Evolutionary conservation across 30 jellyfish, hydroid and myxozoan genomes (phyloP).

Genomic region (Pseudorhiza aurosa): DNA sequence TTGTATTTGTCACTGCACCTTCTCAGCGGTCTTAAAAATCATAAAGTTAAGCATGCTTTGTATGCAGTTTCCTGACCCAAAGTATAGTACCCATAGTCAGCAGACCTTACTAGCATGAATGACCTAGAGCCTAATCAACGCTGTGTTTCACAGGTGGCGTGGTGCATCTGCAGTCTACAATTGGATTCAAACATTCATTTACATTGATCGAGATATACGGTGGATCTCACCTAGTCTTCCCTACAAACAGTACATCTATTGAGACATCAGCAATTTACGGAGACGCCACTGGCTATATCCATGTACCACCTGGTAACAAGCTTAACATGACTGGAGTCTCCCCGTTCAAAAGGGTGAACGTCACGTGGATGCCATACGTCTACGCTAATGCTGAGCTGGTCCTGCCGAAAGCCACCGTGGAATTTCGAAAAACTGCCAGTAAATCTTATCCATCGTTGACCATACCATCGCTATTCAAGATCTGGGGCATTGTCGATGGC

Average conservation of each 20-base stretch:
- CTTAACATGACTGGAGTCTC: slow-evolving; percentile 69
- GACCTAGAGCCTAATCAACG: too few relatives aligned
- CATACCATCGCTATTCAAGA: slow-evolving; percentile 35
- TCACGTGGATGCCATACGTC: slow-evolving; percentile 67
- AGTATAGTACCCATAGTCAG: too few relatives aligned
- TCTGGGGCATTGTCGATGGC: slow-evolving; percentile 67
- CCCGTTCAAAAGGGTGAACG: slow-evolving; percentile 60
- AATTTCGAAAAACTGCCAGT: slow-evolving; percentile 54
- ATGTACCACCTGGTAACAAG: slow-evolving; percentile 46
- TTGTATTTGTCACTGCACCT: too few relatives aligned
- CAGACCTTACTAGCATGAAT: too few relatives aligned
- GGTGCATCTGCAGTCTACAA: slow-evolving; percentile 32
- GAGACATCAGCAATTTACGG: slow-evolving; percentile 52
- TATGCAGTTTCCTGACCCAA: too few relatives aligned
- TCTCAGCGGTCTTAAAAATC: too few relatives aligned
- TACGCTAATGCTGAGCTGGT: slow-evolving; percentile 47
- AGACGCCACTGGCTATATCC: slow-evolving; percentile 63
- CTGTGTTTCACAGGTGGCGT: slow-evolving; percentile 51
- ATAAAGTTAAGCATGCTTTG: too few relatives aligned
- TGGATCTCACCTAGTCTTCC: slow-evolving; percentile 62
- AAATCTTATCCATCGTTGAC: slow-evolving; percentile 47
- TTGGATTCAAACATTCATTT: slow-evolving; percentile 38
- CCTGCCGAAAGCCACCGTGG: slow-evolving; percentile 63
- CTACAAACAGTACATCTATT: slow-evolving; percentile 2
- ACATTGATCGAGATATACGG: slow-evolving; percentile 63